Base-by-base conservation (phyloP, 2,797 vertebrate species). In the Esox lucius region DNA sequence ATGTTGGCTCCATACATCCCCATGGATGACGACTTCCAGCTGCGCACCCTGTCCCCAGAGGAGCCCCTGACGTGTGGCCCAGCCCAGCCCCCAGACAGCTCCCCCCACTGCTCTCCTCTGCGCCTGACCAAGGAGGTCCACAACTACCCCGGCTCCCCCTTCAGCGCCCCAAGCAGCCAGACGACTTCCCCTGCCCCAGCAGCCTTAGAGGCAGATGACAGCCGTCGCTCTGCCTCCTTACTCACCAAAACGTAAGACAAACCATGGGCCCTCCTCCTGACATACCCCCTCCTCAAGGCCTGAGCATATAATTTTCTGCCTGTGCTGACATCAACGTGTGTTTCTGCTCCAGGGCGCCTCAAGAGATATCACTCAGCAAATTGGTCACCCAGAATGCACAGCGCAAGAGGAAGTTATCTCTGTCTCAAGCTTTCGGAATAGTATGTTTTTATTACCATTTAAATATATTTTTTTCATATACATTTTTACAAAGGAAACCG, bases 1-100 rank as follows among this genome's bases (percentile, higher is more conserved):
- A 98, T 98, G 98, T 87, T 99, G 70, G 98, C 98, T 68, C 98
- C 98, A 8, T 99, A 98, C 83, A 99, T 99, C 90, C 95, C 98
- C 48, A 99, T 99, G 97, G 98, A 99, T 42, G 97, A 98, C 26
- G 98, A 99, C 86, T 98, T 98, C 92, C 98, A 98, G 94, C 91
- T 99, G 81, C 95, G 95, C 49, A 94, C 94, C 79, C 93, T 97
- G 46, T 94, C 95, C 72, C 92, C 94, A 0, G 89, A 95, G 1
- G 93, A 97, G 80, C 91, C 90, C 77, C 88, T 91, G 42, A 88
- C 95, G 15, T 81, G 90, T 17, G 85, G 83, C 80, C 83, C 94
- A 1, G 90, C 85, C 59, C 79, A 78, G 53, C 71, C 88, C 24
- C 68, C 74, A 1, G 86, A 92, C 39, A 90, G 90, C 31, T 33